Conservation (phyloP, 2,888 invertebrate genomes). For the Polymixis flavicincta region DNA sequence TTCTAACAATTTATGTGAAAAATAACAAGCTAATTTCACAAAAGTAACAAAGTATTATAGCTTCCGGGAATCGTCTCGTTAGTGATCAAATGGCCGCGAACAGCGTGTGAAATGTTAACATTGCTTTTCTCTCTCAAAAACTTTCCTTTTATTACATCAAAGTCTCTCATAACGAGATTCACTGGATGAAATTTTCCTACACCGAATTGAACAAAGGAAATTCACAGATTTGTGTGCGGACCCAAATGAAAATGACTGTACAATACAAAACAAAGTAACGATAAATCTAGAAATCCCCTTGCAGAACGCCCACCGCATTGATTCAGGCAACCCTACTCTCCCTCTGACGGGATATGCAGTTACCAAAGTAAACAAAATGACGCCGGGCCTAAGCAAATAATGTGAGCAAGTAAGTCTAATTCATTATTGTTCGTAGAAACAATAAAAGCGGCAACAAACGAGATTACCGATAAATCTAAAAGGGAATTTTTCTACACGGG, state of each 20-base stretch:
- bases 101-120: slow-evolving; percentile 82
- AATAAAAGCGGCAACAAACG: slow-evolving; percentile 86
- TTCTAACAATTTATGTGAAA: slow-evolving; percentile 76
- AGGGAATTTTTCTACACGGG: slow-evolving; percentile 83
- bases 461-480: slow-evolving; percentile 86
- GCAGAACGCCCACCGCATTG: slow-evolving; percentile 82
- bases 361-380: slow-evolving; percentile 84
- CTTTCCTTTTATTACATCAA: slow-evolving; percentile 83
- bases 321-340: slow-evolving; percentile 83
- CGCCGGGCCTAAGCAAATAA: slow-evolving; percentile 83
- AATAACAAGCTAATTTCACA: slow-evolving; percentile 80
- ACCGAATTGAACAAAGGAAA: slow-evolving; percentile 70
- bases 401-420: slow-evolving; percentile 82
- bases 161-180: slow-evolving; percentile 79
- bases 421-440: slow-evolving; percentile 85
- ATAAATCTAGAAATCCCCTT: slow-evolving; percentile 85
- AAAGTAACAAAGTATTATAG: slow-evolving; percentile 82
- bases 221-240: slow-evolving; percentile 63
- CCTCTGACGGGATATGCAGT: slow-evolving; percentile 80
- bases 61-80: slow-evolving; percentile 85
- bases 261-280: slow-evolving; percentile 73
- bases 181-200: slow-evolving; percentile 72
- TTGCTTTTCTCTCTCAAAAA: slow-evolving; percentile 76
- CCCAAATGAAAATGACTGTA: slow-evolving; percentile 71
- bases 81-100: slow-evolving; percentile 83